A percentile compares a stretch with the other conserved stretches of the same genome.
These are phyloP conservation scores for Lucifuga dentata DNA, from an alignment of 2,113 vertebrate species.

Conservation along the genomic window DNA sequence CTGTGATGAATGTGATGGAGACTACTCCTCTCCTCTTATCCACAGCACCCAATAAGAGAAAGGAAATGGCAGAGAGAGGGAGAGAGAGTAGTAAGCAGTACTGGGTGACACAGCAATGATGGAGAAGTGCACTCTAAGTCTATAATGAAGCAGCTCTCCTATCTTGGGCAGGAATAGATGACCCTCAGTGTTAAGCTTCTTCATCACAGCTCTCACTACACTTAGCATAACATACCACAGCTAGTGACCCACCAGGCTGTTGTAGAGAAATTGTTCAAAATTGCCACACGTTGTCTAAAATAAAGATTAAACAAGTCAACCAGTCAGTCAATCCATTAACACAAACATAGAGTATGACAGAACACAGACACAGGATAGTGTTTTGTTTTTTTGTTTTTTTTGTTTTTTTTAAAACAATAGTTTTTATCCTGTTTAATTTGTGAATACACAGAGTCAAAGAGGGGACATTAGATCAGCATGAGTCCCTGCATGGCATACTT, in stretches of 20 bases:
- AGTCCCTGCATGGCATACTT: slow-evolving; percentile 37
- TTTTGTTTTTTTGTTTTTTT: too few relatives aligned
- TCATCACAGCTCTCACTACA: slow-evolving; percentile 12
- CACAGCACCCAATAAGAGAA: neutral
- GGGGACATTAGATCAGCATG: slow-evolving; percentile 28
- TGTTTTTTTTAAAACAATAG: too few relatives aligned
- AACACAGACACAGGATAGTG: neutral
- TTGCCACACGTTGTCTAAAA: neutral
- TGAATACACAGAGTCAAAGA: too few relatives aligned
- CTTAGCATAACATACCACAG: neutral
- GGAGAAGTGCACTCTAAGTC: slow-evolving; percentile 44
- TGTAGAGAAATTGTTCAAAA: neutral
- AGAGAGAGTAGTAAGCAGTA: neutral
- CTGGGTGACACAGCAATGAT: slow-evolving; percentile 27
- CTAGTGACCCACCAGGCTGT: neutral
- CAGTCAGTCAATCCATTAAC: neutral
- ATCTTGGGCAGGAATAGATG: slow-evolving; percentile 46
- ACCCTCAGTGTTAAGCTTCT: slow-evolving; percentile 12
- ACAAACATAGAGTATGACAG: too few relatives aligned
- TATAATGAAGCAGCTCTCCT: slow-evolving; percentile 43
- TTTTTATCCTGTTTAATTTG: too few relatives aligned
- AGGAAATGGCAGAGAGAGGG: slow-evolving; percentile 23
- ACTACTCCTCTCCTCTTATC: neutral
- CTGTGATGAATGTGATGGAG: slow-evolving; percentile 24
- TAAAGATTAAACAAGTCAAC: neutral